Evolutionary conservation across 30 jellyfish, hydroid and myxozoan species (phyloP).

Genomic region (Hydra vulgaris): DNA sequence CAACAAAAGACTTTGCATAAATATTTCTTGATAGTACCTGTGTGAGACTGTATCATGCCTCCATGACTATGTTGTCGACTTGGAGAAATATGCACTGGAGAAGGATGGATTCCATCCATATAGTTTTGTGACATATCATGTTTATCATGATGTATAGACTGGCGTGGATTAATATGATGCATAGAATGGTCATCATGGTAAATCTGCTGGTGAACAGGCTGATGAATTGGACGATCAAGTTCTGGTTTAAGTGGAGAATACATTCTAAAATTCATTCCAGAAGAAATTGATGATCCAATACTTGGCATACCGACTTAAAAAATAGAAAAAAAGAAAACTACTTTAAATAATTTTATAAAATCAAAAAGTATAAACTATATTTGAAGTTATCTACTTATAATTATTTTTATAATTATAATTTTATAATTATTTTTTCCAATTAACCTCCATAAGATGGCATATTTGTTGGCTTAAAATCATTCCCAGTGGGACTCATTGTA

Average conservation of each 20-base stretch:
- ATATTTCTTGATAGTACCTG: background rate
- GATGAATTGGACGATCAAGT: constrained; percentile 34
- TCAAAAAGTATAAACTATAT: no score
- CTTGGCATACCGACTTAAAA: background rate
- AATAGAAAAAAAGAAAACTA: no score
- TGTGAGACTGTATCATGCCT: background rate
- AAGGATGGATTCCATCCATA: background rate
- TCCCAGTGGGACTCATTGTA: background rate
- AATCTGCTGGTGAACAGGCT: constrained; percentile 21
- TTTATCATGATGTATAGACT: constrained; percentile 1
- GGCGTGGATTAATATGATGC: constrained; percentile 5
- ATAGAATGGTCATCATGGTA: constrained; percentile 4
- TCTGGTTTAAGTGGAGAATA: constrained; percentile 29
- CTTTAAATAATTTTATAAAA: background rate
- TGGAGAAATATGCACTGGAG: background rate
- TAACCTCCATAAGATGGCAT: constrained; percentile 2
- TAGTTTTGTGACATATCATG: background rate
- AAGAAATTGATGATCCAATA: constrained; percentile 8
- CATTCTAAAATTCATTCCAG: constrained; percentile 26
- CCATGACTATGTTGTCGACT: background rate
- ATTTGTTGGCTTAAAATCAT: constrained; percentile 2
- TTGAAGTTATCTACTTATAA: no score
- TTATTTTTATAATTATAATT: no score
- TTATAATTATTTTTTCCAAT: background rate
- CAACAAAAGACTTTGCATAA: no score